A percentile compares a stretch with the other conserved stretches of the same genome.
Conservation (phyloP, 2,888 invertebrate species). For the Synanthedon andrenaeformis region DNA sequence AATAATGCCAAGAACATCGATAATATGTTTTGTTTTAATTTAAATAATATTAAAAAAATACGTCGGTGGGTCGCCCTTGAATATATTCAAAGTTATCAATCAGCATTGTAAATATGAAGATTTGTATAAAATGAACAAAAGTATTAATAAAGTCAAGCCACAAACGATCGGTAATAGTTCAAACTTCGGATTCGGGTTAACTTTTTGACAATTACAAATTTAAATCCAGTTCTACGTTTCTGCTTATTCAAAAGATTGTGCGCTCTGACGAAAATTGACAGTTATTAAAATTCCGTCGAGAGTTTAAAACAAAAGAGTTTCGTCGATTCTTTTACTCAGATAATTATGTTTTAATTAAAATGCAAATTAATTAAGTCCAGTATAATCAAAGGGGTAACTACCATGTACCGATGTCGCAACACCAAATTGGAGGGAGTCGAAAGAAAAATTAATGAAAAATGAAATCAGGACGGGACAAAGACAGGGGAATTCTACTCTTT, state of each 20-base stretch:
- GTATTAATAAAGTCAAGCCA: not conserved
- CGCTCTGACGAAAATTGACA: not conserved
- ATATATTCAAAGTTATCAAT: no score
- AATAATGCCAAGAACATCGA: no score
- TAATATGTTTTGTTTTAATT: no score
- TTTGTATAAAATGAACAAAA: not conserved
- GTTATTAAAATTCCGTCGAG: not conserved
- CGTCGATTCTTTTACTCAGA: slow-evolving; percentile 31
- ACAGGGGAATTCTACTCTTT: slow-evolving; percentile 70
- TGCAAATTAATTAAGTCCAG: slow-evolving; percentile 66
- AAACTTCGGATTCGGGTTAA: not conserved
- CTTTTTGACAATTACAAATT: not conserved
- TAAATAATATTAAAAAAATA: not conserved
- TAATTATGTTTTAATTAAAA: slow-evolving; percentile 66
- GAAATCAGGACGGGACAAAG: slow-evolving; percentile 69
- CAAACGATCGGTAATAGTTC: not conserved
- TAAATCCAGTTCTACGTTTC: not conserved
- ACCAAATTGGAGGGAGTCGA: slow-evolving; percentile 73
- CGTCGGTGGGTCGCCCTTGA: not conserved
- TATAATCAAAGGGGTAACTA: slow-evolving; percentile 66
- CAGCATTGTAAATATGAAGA: not conserved
- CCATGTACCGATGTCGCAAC: slow-evolving; percentile 60
- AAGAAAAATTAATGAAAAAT: slow-evolving; percentile 71
- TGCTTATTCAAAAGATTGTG: not conserved
- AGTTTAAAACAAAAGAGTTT: slow-evolving; percentile 1